A percentile compares a stretch with the other conserved stretches of the same genome.
Conservation (phyloP, 2,113 vertebrate species). For the Panthera tigris region DNA sequence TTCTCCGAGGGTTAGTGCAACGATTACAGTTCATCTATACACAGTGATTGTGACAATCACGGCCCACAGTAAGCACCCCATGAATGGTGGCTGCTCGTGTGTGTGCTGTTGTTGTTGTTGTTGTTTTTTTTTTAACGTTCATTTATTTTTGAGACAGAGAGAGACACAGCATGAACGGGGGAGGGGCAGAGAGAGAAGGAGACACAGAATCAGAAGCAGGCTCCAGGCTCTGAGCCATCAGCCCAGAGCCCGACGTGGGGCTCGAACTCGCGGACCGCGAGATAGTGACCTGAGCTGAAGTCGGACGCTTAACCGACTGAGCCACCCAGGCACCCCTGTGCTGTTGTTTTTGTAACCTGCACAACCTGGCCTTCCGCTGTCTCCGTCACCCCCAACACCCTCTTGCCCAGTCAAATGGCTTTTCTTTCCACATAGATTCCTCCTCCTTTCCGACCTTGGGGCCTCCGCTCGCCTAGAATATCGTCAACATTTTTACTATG, state of each 20-base stretch:
- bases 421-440: not conserved
- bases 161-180: no score
- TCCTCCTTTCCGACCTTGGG: not conserved
- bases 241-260: no score
- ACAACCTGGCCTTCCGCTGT: not conserved
- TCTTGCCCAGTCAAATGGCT: not conserved
- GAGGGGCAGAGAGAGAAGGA: no score
- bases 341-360: not conserved
- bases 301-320: no score
- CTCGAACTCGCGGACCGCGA: no score
- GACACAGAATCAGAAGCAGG: no score
- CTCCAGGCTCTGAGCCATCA: no score
- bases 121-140: no score
- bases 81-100: not conserved
- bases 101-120: not conserved
- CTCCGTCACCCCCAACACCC: not conserved
- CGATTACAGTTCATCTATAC: not conserved
- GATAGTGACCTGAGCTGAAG: no score
- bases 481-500: not conserved
- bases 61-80: not conserved
- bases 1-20: not conserved
- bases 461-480: not conserved
- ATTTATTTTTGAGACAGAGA: no score
- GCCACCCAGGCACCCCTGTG: not conserved
- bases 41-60: not conserved